A percentile compares a stretch with the other conserved stretches of the same genome.
These are phyloP conservation scores for Dendrocincla fuliginosa DNA, from an alignment of 2,797 vertebrate species.

Conservation along the genomic window DNA sequence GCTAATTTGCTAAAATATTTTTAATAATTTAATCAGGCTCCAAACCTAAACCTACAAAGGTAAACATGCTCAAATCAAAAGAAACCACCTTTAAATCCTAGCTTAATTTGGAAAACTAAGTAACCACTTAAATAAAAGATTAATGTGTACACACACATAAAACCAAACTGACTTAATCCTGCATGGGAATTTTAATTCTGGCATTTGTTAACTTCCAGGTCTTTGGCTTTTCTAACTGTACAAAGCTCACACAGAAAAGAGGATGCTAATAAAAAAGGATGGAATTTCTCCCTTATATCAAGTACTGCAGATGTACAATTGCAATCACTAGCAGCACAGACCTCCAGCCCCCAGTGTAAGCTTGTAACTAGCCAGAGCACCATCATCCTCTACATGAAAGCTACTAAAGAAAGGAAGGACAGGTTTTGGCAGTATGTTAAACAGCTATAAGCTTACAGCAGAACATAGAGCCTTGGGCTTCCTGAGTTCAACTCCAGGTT, in stretches of 20 bases:
- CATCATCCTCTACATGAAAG: not conserved
- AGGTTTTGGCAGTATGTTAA: not conserved
- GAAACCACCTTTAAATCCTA: not conserved
- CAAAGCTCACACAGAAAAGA: not conserved
- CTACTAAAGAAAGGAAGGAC: not conserved
- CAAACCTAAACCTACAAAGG: not conserved
- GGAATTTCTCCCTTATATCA: not conserved
- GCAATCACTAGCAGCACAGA: not conserved
- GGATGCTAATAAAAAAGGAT: not conserved
- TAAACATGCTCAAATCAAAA: slow-evolving; percentile 6
- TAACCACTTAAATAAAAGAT: not conserved
- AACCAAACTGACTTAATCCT: not conserved
- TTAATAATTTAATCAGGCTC: not conserved
- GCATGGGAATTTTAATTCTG: not conserved
- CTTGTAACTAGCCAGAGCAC: not conserved
- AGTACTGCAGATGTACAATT: not conserved
- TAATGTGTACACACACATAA: not conserved
- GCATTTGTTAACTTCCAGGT: not conserved
- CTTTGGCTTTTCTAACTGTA: not conserved
- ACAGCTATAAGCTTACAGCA: not conserved
- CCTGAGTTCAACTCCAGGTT: not conserved
- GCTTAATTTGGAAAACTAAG: not conserved
- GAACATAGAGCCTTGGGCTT: not conserved
- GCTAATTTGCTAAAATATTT: not conserved
- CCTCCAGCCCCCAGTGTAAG: not conserved